Conservation (phyloP, 1,140 invertebrate species). For the Choristoneura fumiferana region DNA sequence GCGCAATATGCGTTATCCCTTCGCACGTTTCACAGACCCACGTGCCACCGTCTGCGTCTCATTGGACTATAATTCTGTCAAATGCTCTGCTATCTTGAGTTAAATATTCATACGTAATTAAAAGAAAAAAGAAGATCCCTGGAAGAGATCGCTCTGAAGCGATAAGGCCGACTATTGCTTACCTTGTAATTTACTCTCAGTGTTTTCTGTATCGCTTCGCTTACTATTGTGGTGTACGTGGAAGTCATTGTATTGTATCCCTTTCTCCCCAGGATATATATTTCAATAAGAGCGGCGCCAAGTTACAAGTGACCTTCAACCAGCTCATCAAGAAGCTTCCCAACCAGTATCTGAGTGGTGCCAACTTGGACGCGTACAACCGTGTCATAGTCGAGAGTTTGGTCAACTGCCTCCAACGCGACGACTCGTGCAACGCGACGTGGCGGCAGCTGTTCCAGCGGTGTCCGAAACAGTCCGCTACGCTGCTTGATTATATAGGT, state of each 20-base stretch:
- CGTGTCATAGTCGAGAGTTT: constrained; percentile 53
- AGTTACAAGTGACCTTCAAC: constrained; percentile 71
- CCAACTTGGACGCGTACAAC: constrained; percentile 53
- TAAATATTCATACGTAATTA: no score
- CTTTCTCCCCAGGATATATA: constrained; percentile 58
- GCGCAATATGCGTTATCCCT: no score
- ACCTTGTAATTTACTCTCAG: no score
- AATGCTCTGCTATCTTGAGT: no score
- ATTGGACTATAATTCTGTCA: no score
- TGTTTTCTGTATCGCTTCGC: no score
- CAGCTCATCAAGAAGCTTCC: constrained; percentile 71
- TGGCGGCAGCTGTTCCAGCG: constrained; percentile 68
- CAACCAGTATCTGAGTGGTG: constrained; percentile 61
- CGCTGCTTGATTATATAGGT: constrained; percentile 68
- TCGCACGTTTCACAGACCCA: no score
- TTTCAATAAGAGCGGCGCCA: constrained; percentile 65
- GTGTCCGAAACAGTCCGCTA: constrained; percentile 66
- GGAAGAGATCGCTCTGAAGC: no score
- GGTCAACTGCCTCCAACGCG: constrained; percentile 52
- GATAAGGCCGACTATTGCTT: no score
- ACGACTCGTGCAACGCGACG: constrained; percentile 67
- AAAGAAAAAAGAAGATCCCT: no score
- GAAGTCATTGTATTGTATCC: background rate
- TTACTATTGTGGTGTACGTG: no score
- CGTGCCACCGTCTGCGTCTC: no score